Conservation (phyloP, 2,888 invertebrate species). For the Apodemia duryi region DNA sequence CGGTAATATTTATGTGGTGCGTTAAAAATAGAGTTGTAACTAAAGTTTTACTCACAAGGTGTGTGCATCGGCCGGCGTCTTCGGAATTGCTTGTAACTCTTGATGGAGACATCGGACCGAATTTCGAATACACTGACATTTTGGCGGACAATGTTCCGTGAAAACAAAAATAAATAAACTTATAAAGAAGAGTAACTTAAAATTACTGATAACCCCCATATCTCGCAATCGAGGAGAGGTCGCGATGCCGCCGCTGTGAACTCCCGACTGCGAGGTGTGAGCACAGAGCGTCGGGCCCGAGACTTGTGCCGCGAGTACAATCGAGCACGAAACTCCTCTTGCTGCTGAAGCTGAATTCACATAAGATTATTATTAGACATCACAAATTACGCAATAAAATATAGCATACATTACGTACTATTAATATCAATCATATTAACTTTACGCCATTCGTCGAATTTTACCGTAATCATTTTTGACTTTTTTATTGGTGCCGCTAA, state of each 20-base stretch:
- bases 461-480: too few relatives aligned
- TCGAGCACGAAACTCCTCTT: neutral
- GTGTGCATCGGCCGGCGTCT: slow-evolving; percentile 48
- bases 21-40: slow-evolving; percentile 29
- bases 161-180: slow-evolving; percentile 36
- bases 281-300: slow-evolving; percentile 1
- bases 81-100: slow-evolving; percentile 50
- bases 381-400: too few relatives aligned
- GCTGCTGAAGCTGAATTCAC: slow-evolving; percentile 5
- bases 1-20: slow-evolving; percentile 18
- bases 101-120: slow-evolving; percentile 55
- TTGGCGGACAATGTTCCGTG: slow-evolving; percentile 48
- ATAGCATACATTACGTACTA: too few relatives aligned
- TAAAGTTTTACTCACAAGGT: slow-evolving; percentile 56
- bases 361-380: neutral
- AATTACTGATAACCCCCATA: slow-evolving; percentile 38
- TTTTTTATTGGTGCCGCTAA: too few relatives aligned
- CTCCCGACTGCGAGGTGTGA: slow-evolving; percentile 27
- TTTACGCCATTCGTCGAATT: too few relatives aligned
- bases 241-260: slow-evolving; percentile 22
- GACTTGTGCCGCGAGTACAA: neutral
- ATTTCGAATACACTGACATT: slow-evolving; percentile 53
- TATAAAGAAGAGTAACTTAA: slow-evolving; percentile 46
- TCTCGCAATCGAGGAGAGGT: slow-evolving; percentile 29
- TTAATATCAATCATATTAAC: too few relatives aligned